Percentiles rank a stretch among this genome's conserved stretches.
These are phyloP conservation scores for Hypselothyrea guttata DNA, from an alignment of 2,888 invertebrate genomes.

Conservation along the genomic window DNA sequence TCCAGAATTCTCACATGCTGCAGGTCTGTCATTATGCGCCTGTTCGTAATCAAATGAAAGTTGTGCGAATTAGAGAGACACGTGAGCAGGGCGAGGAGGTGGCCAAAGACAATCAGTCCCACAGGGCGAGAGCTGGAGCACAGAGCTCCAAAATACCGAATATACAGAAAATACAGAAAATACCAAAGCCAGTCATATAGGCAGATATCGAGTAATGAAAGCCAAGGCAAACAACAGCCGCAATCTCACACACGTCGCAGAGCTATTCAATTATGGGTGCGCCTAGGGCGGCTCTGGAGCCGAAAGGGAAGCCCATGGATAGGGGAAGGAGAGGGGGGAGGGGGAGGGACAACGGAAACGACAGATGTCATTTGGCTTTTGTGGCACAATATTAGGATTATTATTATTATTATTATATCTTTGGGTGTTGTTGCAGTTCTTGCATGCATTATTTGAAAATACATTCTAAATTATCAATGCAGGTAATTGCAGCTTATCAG, in stretches of 20 bases:
- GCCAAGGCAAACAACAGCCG: constrained; percentile 64
- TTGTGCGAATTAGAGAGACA: constrained; percentile 59
- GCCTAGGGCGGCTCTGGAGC: constrained; percentile 43
- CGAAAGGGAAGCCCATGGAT: constrained; percentile 4
- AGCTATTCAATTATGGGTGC: constrained; percentile 75
- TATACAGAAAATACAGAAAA: constrained; percentile 31
- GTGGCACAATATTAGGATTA: constrained; percentile 61
- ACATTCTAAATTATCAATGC: constrained; percentile 75
- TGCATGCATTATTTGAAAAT: constrained; percentile 63
- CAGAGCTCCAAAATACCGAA: constrained; percentile 7
- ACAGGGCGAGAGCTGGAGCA: neutral
- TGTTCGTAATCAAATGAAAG: constrained; percentile 58
- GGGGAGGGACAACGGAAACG: constrained; percentile 39
- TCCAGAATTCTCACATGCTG: constrained; percentile 4
- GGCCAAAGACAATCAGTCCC: neutral
- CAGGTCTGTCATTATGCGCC: constrained; percentile 34
- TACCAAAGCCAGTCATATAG: constrained; percentile 49
- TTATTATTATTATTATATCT: constrained; percentile 33
- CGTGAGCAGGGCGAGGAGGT: constrained; percentile 32
- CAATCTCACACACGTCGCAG: constrained; percentile 58
- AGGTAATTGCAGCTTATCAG: constrained; percentile 78
- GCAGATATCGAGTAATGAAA: constrained; percentile 45
- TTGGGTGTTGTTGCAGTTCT: constrained; percentile 33
- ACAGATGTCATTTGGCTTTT: constrained; percentile 72
- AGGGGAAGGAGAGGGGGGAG: constrained; percentile 3